Conservation (phyloP, 1,140 invertebrate species). For the Lanistes nyassanus region DNA sequence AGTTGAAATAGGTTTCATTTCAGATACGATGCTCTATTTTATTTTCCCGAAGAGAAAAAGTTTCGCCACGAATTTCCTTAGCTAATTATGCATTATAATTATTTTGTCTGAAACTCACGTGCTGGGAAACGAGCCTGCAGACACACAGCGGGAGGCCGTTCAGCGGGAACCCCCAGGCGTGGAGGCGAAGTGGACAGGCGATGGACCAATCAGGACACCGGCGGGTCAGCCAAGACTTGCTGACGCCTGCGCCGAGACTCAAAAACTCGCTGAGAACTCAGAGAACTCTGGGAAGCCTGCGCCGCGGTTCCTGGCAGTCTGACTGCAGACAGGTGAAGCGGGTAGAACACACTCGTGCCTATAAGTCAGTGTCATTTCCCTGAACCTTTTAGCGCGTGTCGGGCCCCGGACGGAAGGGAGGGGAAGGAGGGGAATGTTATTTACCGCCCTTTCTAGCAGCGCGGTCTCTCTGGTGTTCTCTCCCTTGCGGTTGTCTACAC, state of each 20-base stretch:
- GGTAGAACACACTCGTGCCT: conserved; percentile 24
- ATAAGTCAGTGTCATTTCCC: conserved; percentile 27
- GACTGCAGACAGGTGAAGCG: conserved; percentile 29
- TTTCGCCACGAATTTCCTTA: no score
- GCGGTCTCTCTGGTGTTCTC: background rate
- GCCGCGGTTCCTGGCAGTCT: conserved; percentile 21
- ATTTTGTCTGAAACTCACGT: no score
- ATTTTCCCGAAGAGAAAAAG: no score
- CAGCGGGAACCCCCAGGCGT: no score
- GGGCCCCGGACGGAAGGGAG: background rate
- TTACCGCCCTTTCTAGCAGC: no score
- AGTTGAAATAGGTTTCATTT: no score
- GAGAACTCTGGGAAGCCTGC: conserved; percentile 16
- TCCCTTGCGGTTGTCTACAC: background rate
- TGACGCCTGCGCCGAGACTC: conserved; percentile 17
- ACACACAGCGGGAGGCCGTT: no score
- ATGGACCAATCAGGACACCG: background rate
- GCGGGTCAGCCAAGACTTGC: background rate
- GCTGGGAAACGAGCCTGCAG: no score
- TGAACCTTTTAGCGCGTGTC: background rate
- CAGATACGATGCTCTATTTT: no score
- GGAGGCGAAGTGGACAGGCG: background rate
- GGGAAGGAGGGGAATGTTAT: background rate
- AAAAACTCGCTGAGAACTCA: conserved; percentile 13
- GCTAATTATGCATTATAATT: no score